phyloP scores from a whole-genome alignment of 2,888 invertebrate species.

The Vesta saturnalis region DNA sequence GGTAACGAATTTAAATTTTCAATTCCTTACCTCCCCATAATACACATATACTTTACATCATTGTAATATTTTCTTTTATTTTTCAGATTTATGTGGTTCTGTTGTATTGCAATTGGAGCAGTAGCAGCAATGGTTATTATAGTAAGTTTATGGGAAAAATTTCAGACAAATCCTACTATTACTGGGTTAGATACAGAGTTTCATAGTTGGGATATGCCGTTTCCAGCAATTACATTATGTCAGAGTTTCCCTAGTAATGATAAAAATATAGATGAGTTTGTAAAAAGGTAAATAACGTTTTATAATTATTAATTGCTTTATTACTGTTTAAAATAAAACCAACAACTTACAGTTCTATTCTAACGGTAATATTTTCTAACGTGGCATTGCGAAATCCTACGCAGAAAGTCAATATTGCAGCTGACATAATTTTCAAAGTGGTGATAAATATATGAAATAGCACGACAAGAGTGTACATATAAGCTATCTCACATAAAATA shows the following conservation, averaged over 20 bases:
- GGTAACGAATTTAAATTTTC: too few relatives aligned
- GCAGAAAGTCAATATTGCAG: too few relatives aligned
- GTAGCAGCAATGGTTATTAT: conserved; percentile 80
- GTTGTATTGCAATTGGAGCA: conserved; percentile 74
- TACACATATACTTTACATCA: too few relatives aligned
- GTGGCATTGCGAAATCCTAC: too few relatives aligned
- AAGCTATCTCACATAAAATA: too few relatives aligned
- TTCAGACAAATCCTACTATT: conserved; percentile 85
- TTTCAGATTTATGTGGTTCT: conserved; percentile 81
- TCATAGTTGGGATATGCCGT: conserved; percentile 81
- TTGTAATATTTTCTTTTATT: not conserved
- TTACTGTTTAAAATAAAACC: too few relatives aligned
- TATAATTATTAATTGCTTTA: not conserved
- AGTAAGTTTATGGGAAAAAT: conserved; percentile 82
- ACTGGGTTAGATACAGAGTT: conserved; percentile 84
- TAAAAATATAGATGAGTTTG: conserved; percentile 48
- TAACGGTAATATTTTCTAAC: too few relatives aligned
- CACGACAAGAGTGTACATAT: too few relatives aligned
- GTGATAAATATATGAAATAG: too few relatives aligned
- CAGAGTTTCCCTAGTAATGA: conserved; percentile 49
- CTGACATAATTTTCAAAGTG: too few relatives aligned
- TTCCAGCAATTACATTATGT: conserved; percentile 78
- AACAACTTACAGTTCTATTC: too few relatives aligned
- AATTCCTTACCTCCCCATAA: too few relatives aligned
- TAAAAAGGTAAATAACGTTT: conserved; percentile 36